phyloP scores from a whole-genome alignment of 2,888 invertebrate genomes.

The Xylocampa areola region DNA sequence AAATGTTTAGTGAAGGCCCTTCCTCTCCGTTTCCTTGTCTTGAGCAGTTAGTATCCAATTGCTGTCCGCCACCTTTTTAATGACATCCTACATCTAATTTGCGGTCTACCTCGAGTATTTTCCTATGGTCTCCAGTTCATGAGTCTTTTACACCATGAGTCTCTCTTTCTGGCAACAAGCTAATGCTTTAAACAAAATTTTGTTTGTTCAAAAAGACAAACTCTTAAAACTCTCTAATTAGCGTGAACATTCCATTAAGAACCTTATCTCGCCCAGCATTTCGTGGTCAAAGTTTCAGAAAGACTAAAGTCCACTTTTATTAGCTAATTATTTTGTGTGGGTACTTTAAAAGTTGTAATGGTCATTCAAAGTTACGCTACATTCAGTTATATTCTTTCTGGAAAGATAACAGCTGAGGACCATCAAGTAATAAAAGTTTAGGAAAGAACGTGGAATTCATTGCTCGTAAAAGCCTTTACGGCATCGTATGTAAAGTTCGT shows the following conservation, averaged over 20 bases:
- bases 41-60: too few relatives aligned
- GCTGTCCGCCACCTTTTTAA: too few relatives aligned
- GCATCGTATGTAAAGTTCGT: conserved; percentile 50
- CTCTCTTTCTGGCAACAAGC: too few relatives aligned
- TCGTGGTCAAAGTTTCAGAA: conserved; percentile 7
- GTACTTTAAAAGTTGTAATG: conserved; percentile 47
- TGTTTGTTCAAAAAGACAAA: too few relatives aligned
- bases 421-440: conserved; percentile 53
- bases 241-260: conserved; percentile 15
- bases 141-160: too few relatives aligned
- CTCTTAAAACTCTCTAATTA: too few relatives aligned
- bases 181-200: too few relatives aligned
- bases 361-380: conserved; percentile 15
- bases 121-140: too few relatives aligned
- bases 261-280: conserved; percentile 37
- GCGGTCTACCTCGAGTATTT: too few relatives aligned
- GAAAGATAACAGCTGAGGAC: conserved; percentile 27
- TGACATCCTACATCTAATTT: too few relatives aligned
- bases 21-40: too few relatives aligned
- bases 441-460: conserved; percentile 52
- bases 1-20: too few relatives aligned
- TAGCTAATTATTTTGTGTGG: conserved; percentile 36
- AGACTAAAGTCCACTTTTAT: conserved; percentile 31
- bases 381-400: conserved; percentile 18
- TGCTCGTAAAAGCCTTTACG: conserved; percentile 58